Percentiles rank a stretch among this genome's conserved stretches.
Conservation (phyloP, 2,113 vertebrate species). For the Steatornis caripensis region DNA sequence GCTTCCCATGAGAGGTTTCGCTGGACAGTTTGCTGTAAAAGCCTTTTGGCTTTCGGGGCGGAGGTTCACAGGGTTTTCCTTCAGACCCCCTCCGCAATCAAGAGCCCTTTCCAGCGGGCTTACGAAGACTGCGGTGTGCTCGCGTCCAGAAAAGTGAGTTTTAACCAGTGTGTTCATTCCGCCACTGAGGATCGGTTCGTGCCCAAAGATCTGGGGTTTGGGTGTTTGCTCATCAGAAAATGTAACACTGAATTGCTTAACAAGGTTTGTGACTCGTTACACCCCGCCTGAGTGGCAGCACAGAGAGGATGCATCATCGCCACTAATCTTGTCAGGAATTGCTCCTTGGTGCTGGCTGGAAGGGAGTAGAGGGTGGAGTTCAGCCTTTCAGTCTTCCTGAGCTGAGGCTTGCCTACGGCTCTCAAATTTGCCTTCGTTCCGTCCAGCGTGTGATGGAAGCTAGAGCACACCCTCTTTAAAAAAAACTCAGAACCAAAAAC, state of each 20-base stretch:
- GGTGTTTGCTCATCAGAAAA: not conserved
- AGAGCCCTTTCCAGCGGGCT: not conserved
- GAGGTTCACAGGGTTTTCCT: not conserved
- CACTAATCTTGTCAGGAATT: not conserved
- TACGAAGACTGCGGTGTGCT: not conserved
- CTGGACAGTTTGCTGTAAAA: not conserved
- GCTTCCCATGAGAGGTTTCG: not conserved
- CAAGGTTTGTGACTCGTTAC: slow-evolving; percentile 5
- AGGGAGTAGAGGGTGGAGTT: slow-evolving; percentile 58
- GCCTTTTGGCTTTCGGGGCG: not conserved
- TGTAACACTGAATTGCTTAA: slow-evolving; percentile 16
- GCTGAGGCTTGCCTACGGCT: slow-evolving; percentile 41
- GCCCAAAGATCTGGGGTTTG: not conserved
- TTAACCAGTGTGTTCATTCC: not conserved
- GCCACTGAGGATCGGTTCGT: not conserved
- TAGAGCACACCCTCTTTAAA: not conserved
- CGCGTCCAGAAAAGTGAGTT: not conserved
- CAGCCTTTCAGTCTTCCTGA: slow-evolving; percentile 6
- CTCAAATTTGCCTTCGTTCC: not conserved
- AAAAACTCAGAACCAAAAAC: not conserved
- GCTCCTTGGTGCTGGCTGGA: not conserved
- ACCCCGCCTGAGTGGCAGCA: not conserved
- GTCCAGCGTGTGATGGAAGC: not conserved
- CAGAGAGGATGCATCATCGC: not conserved
- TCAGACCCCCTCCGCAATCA: not conserved